These are phyloP conservation scores for Caenorhabditis panamensis DNA, from an alignment of 2,888 invertebrate species.

Conservation along the genomic window DNA sequence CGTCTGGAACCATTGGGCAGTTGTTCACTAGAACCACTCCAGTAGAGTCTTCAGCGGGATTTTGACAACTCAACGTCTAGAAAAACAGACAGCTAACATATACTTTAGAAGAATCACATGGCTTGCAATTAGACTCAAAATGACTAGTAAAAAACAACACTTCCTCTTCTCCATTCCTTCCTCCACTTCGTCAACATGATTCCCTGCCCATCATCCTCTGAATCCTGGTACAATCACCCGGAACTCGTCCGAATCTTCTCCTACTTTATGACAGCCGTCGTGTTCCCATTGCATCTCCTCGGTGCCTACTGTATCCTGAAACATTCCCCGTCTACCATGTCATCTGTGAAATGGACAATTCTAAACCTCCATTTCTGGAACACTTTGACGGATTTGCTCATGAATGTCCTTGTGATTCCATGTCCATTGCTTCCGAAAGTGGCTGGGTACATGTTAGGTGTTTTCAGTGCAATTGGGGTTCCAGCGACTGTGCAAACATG, in stretches of 20 bases:
- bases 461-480: not conserved
- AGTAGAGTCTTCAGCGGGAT: no score
- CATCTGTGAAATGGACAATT: conserved; percentile 12
- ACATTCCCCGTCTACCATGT: conserved; percentile 10
- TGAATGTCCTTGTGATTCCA: not conserved
- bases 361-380: conserved; percentile 21
- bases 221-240: not conserved
- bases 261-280: not conserved
- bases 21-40: not conserved
- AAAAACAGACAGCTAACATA: no score
- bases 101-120: no score
- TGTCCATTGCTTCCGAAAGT: conserved; percentile 4
- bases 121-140: no score
- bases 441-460: not conserved
- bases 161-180: no score
- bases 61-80: no score
- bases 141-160: no score
- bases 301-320: conserved; percentile 17
- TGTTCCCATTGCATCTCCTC: conserved; percentile 9
- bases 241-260: not conserved
- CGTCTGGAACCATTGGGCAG: no score
- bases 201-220: not conserved
- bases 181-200: not conserved
- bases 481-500: not conserved
- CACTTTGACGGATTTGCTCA: not conserved